Evolutionary conservation across 2,113 vertebrate genomes (phyloP).

Genomic region (Aix galericulata): DNA sequence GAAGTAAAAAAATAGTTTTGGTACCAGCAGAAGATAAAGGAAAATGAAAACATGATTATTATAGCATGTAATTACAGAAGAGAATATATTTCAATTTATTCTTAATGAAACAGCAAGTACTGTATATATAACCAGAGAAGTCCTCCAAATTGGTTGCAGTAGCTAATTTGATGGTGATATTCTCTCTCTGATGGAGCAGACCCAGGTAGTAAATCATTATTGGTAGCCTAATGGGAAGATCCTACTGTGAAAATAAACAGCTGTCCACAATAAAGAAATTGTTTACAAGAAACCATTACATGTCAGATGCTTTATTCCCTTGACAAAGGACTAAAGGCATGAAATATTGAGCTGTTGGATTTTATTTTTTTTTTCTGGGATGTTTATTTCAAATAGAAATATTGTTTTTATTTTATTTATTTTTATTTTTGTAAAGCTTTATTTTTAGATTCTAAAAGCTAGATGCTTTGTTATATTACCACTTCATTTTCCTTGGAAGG

Average conservation of each 20-base stretch:
- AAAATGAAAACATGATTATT: not conserved
- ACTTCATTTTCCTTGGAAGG: not conserved
- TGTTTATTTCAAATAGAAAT: not conserved
- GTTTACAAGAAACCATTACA: constrained; percentile 43
- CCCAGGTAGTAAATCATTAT: constrained; percentile 46
- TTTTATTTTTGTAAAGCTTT: not conserved
- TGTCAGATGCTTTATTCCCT: not conserved
- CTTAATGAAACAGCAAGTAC: not conserved
- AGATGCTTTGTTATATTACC: not conserved
- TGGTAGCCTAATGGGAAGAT: constrained; percentile 30
- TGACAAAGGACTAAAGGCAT: not conserved
- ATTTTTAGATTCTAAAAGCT: not conserved
- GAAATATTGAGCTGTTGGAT: not conserved
- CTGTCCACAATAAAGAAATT: constrained; percentile 38
- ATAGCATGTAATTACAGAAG: not conserved
- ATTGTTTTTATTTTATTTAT: not conserved
- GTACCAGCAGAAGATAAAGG: not conserved
- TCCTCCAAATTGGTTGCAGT: not conserved
- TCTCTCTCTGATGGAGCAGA: constrained; percentile 16
- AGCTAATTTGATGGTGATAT: constrained; percentile 16
- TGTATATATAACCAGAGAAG: not conserved
- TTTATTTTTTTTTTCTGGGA: not conserved
- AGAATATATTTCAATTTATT: not conserved
- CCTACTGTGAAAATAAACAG: constrained; percentile 64
- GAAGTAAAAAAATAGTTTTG: not conserved